Percentiles rank a stretch among this genome's conserved stretches.
Conservation (phyloP, 2,797 vertebrate genomes). For the Lagorchestes hirsutus region DNA sequence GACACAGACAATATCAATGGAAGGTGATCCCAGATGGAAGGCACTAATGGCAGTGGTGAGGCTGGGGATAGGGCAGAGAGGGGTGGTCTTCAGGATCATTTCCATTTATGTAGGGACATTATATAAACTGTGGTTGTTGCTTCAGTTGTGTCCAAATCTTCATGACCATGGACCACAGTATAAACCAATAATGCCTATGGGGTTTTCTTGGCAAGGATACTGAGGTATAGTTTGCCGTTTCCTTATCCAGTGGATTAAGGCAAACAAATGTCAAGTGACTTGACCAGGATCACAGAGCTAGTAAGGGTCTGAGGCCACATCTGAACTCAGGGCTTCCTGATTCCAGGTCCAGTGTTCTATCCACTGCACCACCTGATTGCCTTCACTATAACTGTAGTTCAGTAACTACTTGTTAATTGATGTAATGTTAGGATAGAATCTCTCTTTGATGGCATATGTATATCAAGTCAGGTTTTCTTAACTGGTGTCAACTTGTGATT, state of each 20-base stretch:
- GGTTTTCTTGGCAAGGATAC: neutral
- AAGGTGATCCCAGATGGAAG: neutral
- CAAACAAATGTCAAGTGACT: neutral
- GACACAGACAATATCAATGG: neutral
- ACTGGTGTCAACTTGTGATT: neutral
- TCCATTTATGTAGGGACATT: neutral
- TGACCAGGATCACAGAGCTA: neutral
- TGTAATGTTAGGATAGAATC: constrained; percentile 54
- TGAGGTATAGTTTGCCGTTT: neutral
- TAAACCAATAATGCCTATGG: neutral
- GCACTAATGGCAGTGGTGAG: neutral
- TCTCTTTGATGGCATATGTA: constrained; percentile 23
- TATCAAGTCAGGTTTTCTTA: constrained; percentile 14
- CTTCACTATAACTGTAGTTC: constrained; percentile 7
- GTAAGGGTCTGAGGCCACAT: neutral
- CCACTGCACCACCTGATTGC: fast-evolving
- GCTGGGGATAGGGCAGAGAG: neutral
- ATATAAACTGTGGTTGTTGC: neutral
- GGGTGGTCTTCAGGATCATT: neutral
- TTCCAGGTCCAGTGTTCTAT: neutral
- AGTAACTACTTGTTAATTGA: constrained; percentile 42
- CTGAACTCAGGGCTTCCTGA: neutral
- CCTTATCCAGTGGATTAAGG: neutral
- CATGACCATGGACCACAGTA: neutral
- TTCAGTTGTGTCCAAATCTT: neutral